These are phyloP conservation scores for Nesidiocoris tenuis DNA, from an alignment of 2,888 invertebrate species.

Conservation along the genomic window DNA sequence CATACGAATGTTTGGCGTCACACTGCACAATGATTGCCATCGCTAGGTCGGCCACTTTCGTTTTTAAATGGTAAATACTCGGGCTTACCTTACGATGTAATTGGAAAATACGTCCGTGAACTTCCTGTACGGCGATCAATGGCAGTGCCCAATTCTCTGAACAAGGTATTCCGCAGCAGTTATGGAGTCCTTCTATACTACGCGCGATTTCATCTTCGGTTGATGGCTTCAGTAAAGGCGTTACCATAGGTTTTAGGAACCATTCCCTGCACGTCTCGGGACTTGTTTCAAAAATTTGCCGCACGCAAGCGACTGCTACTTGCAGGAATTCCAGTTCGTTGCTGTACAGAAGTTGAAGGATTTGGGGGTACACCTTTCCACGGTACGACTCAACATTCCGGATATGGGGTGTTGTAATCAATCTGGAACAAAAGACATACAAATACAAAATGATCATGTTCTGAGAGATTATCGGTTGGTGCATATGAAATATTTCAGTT, in stretches of 20 bases:
- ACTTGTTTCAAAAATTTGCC: constrained; percentile 59
- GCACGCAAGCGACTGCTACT: constrained; percentile 61
- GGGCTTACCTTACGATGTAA: constrained; percentile 49
- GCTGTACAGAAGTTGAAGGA: constrained; percentile 17
- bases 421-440: constrained; percentile 62
- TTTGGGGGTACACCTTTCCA: constrained; percentile 51
- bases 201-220: constrained; percentile 54
- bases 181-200: constrained; percentile 53
- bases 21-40: constrained; percentile 49
- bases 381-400: constrained; percentile 58
- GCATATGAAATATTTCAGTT: too few relatives aligned
- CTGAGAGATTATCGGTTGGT: too few relatives aligned
- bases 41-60: constrained; percentile 49
- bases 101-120: constrained; percentile 49
- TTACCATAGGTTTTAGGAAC: constrained; percentile 53
- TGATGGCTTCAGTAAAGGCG: constrained; percentile 43
- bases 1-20: constrained; percentile 52
- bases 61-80: constrained; percentile 50
- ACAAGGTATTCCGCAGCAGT: constrained; percentile 54
- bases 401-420: constrained; percentile 60
- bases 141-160: constrained; percentile 54
- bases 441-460: too few relatives aligned
- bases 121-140: constrained; percentile 51
- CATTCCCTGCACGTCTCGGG: constrained; percentile 55
- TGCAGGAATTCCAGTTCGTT: constrained; percentile 53